Evolutionary conservation across 2,113 vertebrate genomes (phyloP).

Genomic region (Phrynocephalus versicolor): DNA sequence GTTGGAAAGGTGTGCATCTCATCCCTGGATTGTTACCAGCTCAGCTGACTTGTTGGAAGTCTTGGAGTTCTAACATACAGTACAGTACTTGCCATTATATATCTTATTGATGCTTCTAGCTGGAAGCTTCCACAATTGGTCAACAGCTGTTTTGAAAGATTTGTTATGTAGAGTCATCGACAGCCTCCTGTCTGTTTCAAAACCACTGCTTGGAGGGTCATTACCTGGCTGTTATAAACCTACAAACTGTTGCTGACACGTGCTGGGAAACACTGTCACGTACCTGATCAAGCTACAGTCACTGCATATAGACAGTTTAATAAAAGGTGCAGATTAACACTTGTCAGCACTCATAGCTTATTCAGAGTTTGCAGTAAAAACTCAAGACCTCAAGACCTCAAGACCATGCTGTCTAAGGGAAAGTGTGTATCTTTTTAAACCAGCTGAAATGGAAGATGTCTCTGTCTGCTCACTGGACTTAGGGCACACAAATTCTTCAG

Average conservation of each 20-base stretch:
- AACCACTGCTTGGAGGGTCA: not conserved
- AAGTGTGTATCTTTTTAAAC: not conserved
- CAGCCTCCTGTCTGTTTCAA: conserved; percentile 8
- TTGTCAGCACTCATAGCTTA: not conserved
- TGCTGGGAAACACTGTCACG: not conserved
- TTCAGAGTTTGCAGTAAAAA: not conserved
- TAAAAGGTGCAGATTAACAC: not conserved
- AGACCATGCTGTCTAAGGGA: not conserved
- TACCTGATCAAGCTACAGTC: not conserved
- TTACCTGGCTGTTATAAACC: not conserved
- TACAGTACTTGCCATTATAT: conserved; percentile 20
- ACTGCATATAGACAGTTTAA: not conserved
- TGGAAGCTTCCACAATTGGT: not conserved
- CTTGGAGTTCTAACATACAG: conserved; percentile 11
- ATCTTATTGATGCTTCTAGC: conserved; percentile 43
- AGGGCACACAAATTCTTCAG: not conserved
- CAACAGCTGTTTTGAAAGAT: conserved; percentile 35
- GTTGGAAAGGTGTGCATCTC: not conserved
- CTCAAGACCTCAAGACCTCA: not conserved
- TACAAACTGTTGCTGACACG: not conserved
- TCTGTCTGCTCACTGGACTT: not conserved
- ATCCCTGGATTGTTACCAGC: conserved; percentile 13
- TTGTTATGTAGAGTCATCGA: not conserved
- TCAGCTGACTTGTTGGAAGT: conserved; percentile 26
- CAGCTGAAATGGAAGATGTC: not conserved